Base-by-base conservation (phyloP, 2,113 vertebrate species). In the Oncorhynchus kisutch region DNA sequence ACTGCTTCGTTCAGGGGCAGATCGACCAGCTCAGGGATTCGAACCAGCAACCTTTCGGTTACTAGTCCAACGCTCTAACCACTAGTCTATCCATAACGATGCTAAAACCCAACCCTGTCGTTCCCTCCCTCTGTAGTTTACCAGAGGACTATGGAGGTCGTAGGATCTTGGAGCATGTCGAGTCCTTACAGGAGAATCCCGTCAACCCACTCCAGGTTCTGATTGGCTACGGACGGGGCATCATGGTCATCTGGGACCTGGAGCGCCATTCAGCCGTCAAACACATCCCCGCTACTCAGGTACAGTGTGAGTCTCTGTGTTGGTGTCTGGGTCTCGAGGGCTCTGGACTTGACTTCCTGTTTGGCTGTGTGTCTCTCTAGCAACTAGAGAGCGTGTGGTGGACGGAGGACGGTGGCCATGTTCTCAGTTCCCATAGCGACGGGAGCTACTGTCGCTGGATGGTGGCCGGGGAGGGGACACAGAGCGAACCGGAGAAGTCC, bases 301-400 rank as follows among this genome's bases (percentile, higher is more conserved):
- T 99, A 45, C 39, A 45, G 8, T 9, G 9, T n/a, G 59, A 5
- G 5, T 57, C 4, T 57, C 54, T 20, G 54, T 20, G 54, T 57
- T 24, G 39, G 9, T 62, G 9, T 45, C 39, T 11, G 39, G 9
- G 9, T 45, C 9, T 11, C 39, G 9, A 45, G 39, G 9, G 39
- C 39, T 11, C 39, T 45, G 39, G 39, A 2, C 39, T 11, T 45
- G 9, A 45, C 39, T 34, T 29, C 78, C 48, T 48, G 68, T 24
- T 66, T 59, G 14, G 18, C 2, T 51, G 34, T 39, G 4, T 51
- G 2, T 31, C 51, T 8, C 20, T 70, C 54, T 77, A 99, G 97
- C 96, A 97, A 84, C 90, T 99, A 84, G 98, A 99, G 90, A 98
- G 95, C 64, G 91, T 95, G 59, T 96, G 94, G 89, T 99, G 97